Conservation (phyloP, 2,888 invertebrate species). For the Trachelus iudaicus region DNA sequence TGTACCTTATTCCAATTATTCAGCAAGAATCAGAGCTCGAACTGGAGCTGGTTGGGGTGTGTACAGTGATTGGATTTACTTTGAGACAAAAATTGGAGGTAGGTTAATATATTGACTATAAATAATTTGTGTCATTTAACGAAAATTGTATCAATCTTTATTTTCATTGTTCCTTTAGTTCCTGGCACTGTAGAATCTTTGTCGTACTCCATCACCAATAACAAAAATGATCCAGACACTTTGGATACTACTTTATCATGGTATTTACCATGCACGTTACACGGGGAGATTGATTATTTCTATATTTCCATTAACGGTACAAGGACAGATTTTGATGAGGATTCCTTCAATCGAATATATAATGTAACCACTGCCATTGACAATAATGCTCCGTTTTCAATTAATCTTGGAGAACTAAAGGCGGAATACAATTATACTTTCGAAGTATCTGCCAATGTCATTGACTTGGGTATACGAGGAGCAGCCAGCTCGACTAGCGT, state of each 20-base stretch:
- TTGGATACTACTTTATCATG: constrained; percentile 49
- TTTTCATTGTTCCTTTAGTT: constrained; percentile 29
- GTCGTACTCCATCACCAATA: constrained; percentile 25
- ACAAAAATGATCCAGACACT: constrained; percentile 32
- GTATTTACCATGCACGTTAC: constrained; percentile 50
- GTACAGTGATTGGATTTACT: constrained; percentile 29
- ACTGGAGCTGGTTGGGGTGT: constrained; percentile 52
- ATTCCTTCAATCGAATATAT: constrained; percentile 26
- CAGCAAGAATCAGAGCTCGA: constrained; percentile 43
- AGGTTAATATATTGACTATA: neutral
- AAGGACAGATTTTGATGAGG: constrained; percentile 31
- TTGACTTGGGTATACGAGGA: constrained; percentile 28
- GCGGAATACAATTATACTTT: constrained; percentile 52
- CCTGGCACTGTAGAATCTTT: constrained; percentile 46
- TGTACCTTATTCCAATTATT: constrained; percentile 41
- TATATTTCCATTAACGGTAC: constrained; percentile 41
- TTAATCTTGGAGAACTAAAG: constrained; percentile 40
- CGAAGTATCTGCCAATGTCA: constrained; percentile 41
- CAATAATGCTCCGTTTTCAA: constrained; percentile 33
- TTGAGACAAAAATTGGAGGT: constrained; percentile 35
- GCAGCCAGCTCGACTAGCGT: constrained; percentile 20
- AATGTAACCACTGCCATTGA: constrained; percentile 20
- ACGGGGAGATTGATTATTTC: constrained; percentile 49
- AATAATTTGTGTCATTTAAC: neutral
- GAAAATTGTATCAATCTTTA: neutral